Base-by-base conservation (phyloP, 2,888 invertebrate genomes). In the Chloromyia formosa region DNA sequence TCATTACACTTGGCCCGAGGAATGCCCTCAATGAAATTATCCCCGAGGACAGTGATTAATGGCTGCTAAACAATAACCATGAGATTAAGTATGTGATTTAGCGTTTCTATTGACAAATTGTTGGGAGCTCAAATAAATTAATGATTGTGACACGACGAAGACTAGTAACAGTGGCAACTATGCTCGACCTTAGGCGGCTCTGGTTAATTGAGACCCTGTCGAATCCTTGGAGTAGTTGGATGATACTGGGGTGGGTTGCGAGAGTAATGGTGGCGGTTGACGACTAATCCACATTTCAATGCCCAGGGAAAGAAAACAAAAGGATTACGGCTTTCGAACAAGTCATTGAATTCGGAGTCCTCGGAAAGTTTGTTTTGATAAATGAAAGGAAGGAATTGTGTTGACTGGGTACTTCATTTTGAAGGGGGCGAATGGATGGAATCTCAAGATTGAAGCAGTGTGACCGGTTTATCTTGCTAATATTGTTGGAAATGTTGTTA, bases 101-200 rank as follows among this genome's bases (percentile, higher is more conserved):
- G 71, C 71, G 71, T 71, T 71, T 71, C 71, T 71, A 71, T 71
- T 71, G 71, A 71, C 71, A 71, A 71, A 71, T 71, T 71, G 71
- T 58, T 71, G 58, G 56, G 18, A 40, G 56, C 27, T 56, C 14
- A 69, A 71, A 71, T 56, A 71, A 71, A 71, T 56, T 71, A 71
- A 71, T 71, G 71, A 71, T 56, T 71, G 71, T 56, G 7, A 35
- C 27, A 35, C 27, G 7, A 35, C 12, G 42, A n/a, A 49, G 12
- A 49, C 49, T n/a, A n/a, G 10, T 49, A 49, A n/a, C 49, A 49
- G 49, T 35, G 27, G 2, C 49, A 49, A 49, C 49, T 49, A 49
- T 49, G 49, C 2, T n/a, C 49, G 49, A 49, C 12, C 49, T 3
- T 49, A 49, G 16, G 3, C 49, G 49, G 10, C 2, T 12, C 12